These are phyloP conservation scores for Ophiodon elongatus DNA, from an alignment of 2,113 vertebrate species.

Conservation along the genomic window DNA sequence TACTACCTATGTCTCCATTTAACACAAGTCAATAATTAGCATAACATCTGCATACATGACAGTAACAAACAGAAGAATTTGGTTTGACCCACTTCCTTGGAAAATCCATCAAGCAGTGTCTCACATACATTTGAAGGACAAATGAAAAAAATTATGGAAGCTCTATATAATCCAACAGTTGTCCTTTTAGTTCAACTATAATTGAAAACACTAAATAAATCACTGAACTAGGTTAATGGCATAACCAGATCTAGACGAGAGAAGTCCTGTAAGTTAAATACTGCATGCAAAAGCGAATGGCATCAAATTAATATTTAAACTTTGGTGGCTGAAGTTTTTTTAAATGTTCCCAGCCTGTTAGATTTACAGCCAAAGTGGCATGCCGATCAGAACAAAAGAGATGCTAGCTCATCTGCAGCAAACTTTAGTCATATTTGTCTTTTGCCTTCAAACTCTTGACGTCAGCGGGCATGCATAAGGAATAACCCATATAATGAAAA, in stretches of 20 bases:
- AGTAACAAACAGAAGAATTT: neutral
- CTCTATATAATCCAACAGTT: conserved; percentile 55
- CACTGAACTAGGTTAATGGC: conserved; percentile 40
- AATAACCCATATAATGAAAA: conserved; percentile 1
- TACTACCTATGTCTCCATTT: neutral
- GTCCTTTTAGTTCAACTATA: conserved; percentile 26
- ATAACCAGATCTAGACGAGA: conserved; percentile 14
- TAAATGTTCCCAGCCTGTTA: conserved; percentile 28
- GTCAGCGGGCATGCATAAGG: conserved; percentile 13
- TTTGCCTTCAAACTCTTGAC: conserved; percentile 23
- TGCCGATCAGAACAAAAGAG: conserved; percentile 29
- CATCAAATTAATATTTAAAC: conserved; percentile 51
- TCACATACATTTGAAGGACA: conserved; percentile 28
- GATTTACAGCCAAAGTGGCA: conserved; percentile 43
- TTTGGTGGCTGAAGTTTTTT: conserved; percentile 5
- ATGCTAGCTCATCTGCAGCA: neutral
- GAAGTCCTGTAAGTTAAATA: conserved; percentile 38
- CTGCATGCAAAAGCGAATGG: conserved; percentile 38
- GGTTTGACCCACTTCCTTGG: conserved; percentile 2
- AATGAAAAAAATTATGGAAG: conserved; percentile 27
- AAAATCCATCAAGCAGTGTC: conserved; percentile 16
- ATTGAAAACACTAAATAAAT: conserved; percentile 46
- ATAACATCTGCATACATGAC: neutral
- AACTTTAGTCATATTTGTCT: neutral
- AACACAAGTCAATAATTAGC: neutral